Evolutionary conservation across 1,140 invertebrate genomes (phyloP), one percentile per base, ranked within the genome.

Genomic region (Drosophila trapezifrons): DNA sequence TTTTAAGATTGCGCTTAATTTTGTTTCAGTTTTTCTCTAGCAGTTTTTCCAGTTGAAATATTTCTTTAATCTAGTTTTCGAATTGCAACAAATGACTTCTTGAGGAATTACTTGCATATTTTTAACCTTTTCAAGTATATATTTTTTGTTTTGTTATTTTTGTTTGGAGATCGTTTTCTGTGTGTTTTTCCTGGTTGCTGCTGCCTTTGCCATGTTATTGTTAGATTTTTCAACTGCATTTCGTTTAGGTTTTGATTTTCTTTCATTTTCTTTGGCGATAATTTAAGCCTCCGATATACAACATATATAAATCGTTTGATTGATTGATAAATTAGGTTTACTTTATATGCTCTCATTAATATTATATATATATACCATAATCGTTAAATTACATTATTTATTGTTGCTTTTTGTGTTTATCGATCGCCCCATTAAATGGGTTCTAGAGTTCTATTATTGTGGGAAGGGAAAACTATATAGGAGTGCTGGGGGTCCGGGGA

Each of bases 201-300:
- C 47, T 67, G 37, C 42, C 54, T 42, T 37, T 63, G 32, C 29
- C 64, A 25, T 46, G 32, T 22, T 71, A 10, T 57, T 58, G 37
- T 76, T 58, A 13, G 51, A 54, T 52, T 72, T 51, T 72, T 55
- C 47, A 75, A 74, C 81, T 87, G 74, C 75, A 32, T 78, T 58
- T 59, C 18, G 65, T 70, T 69, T 67, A 42, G 47, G 18, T 62
- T 67, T 72, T 80, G 45, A 47, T 81, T 66, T 73, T 78, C 49
- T 66, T 73, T 78, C 49, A 40, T 59, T 75, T 87, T 90, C 90
- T 91, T 91, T 91, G 90, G 90, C 90, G 90, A 86, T 91, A 90
- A 90, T 91, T 91, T 91, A 91, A 91, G 90, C 90, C 90, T 91
- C 90, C 90, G 90, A 91, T 91, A 89, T 89, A 89, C 83, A 86